A percentile compares a stretch with the other conserved stretches of the same genome.
phyloP scores from a whole-genome alignment of 2,797 vertebrate genomes.

The Hoplostethus atlanticus region DNA sequence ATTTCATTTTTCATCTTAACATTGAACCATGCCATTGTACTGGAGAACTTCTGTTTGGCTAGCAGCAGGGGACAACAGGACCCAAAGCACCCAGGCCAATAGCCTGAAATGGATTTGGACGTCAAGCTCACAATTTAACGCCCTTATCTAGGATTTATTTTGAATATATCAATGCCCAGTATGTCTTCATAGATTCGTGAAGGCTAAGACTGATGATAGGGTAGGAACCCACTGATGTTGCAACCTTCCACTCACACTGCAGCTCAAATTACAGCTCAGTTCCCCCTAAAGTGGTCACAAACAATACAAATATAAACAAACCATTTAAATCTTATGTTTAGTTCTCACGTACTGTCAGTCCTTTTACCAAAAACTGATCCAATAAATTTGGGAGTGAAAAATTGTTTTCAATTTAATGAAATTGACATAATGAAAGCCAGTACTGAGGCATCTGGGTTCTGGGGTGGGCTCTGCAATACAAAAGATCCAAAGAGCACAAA shows the following conservation, averaged over 20 bases:
- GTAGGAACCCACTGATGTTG: constrained; percentile 38
- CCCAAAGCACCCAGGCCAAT: constrained; percentile 28
- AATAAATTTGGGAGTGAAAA: constrained; percentile 32
- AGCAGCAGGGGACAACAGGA: constrained; percentile 13
- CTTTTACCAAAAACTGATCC: constrained; percentile 29
- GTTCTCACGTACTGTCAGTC: constrained; percentile 20
- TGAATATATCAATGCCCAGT: constrained; percentile 45
- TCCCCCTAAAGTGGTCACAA: constrained; percentile 24
- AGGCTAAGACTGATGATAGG: constrained; percentile 17
- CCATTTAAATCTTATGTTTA: constrained; percentile 42
- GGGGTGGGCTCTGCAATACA: constrained; percentile 1
- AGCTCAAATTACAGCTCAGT: constrained; percentile 38
- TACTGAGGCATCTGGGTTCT: constrained; percentile 20
- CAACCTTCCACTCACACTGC: constrained; percentile 44
- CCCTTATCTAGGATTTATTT: constrained; percentile 45
- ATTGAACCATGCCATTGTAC: constrained; percentile 18
- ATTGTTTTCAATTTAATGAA: constrained; percentile 29
- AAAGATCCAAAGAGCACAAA: constrained; percentile 4
- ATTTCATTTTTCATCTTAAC: neutral
- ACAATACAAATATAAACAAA: constrained; percentile 46
- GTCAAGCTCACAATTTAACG: constrained; percentile 48
- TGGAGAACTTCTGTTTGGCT: constrained; percentile 35
- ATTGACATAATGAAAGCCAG: constrained; percentile 56
- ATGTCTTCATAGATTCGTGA: constrained; percentile 36
- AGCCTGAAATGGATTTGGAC: constrained; percentile 30